Conservation (phyloP, 2,888 invertebrate genomes). For the Ferdinandea cuprea region DNA sequence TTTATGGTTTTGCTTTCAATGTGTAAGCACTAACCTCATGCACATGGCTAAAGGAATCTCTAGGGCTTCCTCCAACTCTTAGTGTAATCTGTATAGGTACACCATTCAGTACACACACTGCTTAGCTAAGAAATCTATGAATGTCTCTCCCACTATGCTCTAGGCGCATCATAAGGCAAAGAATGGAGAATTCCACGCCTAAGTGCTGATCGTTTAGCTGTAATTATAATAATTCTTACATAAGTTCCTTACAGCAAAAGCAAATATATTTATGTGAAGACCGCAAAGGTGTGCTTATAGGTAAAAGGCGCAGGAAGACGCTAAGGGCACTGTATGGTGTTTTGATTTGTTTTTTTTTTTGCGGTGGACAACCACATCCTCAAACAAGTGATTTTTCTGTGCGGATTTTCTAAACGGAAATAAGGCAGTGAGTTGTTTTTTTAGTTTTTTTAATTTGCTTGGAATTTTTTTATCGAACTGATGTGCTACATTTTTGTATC, state of each 20-base stretch:
- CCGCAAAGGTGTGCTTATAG: not conserved
- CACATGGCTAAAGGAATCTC: not conserved
- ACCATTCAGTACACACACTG: too few relatives aligned
- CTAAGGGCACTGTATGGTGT: not conserved
- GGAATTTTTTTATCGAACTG: too few relatives aligned
- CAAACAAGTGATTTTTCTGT: too few relatives aligned
- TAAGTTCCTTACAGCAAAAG: slow-evolving; percentile 10
- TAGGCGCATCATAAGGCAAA: not conserved
- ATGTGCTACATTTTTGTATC: too few relatives aligned
- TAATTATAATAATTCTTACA: slow-evolving; percentile 57
- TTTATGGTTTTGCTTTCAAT: not conserved
- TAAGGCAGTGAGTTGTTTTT: slow-evolving; percentile 10
- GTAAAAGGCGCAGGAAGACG: too few relatives aligned
- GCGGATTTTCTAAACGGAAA: slow-evolving; percentile 16
- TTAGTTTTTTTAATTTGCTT: too few relatives aligned
- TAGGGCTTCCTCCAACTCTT: not conserved
- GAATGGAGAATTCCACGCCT: slow-evolving; percentile 18
- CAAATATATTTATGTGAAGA: too few relatives aligned
- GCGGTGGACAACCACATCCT: slow-evolving; percentile 19
- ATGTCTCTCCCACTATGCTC: slow-evolving; percentile 3
- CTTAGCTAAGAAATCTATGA: not conserved
- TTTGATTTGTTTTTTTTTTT: not conserved
- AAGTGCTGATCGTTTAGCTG: slow-evolving; percentile 23
- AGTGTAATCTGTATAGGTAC: not conserved
- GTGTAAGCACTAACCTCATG: not conserved